Evolutionary conservation across 2,113 vertebrate species (phyloP), one percentile per base, ranked within the genome.

Genomic region (Falco punctatus): DNA sequence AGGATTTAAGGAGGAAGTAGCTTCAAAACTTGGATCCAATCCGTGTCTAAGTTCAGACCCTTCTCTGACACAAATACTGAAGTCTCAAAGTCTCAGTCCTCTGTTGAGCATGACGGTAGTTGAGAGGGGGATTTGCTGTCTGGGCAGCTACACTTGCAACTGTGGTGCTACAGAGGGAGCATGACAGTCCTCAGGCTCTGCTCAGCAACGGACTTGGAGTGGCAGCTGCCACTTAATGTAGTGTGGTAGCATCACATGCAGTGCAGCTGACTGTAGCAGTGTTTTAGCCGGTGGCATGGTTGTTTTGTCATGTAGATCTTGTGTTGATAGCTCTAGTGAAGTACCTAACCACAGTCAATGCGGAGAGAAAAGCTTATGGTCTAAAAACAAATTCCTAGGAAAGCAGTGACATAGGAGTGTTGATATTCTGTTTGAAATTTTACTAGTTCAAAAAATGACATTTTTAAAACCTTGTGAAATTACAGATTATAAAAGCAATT

Each of bases 191-290:
- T 87, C 38, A 17, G 66, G 78, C 66, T 85, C 77, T 67, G 55
- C 65, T 69, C 48, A 78, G 40, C 33, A 9, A 28, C 14, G 35
- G 57, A 35, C 28, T 48, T 61, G 52, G 62, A 88, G 61, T 62
- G 79, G 90, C 95, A 97, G 88, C 91, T 94, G 96, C 74, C 81
- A 35, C 94, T 95, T 78, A 44, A 81, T 72, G 80, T 61, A 21
- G 13, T 26, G 22, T 73, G 58, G 35, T 21, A 88, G 81, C 90
- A 64, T 24, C 49, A 10, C 42, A 22, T 2, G 28, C 27, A 69
- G 49, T 2, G 59, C 79, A 80, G 82, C 55, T 81, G 81, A 61
- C 42, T 85, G 55, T 5, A 33, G 51, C 27, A 26, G 17, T 12
- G 30, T 24, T 83, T 48, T 51, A 86, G 90, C 75, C 2, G 0